Evolutionary conservation across 2,888 invertebrate genomes (phyloP).

Genomic region (Ptilodon capucinus): DNA sequence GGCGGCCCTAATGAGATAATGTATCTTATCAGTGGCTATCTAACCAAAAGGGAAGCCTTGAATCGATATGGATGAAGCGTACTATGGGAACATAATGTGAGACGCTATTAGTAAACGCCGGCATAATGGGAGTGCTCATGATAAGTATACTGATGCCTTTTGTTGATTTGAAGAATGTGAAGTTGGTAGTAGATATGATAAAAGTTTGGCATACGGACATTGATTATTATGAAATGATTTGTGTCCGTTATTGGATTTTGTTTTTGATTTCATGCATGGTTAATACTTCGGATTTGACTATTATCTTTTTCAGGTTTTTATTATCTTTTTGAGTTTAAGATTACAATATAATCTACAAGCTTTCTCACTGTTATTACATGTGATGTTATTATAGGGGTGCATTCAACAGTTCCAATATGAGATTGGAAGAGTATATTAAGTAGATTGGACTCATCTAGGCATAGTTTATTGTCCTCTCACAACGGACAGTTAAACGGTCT

Average conservation of each 20-base stretch:
- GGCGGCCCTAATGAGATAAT: conserved; percentile 57
- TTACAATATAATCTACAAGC: no score
- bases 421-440: background rate
- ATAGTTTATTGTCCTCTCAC: conserved; percentile 56
- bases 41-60: conserved; percentile 51
- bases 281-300: no score
- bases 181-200: conserved; percentile 14
- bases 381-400: background rate
- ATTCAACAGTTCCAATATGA: background rate
- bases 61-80: conserved; percentile 58
- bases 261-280: no score
- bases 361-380: no score
- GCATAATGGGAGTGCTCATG: conserved; percentile 12
- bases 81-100: conserved; percentile 32
- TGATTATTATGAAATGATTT: no score
- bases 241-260: no score
- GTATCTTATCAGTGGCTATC: conserved; percentile 71
- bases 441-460: conserved; percentile 13
- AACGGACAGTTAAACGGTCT: conserved; percentile 67
- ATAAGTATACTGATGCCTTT: conserved; percentile 6
- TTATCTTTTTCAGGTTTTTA: no score
- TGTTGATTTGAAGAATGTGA: conserved; percentile 1
- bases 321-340: no score
- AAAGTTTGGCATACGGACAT: no score
- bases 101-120: conserved; percentile 19